Percentiles rank a stretch among this genome's conserved stretches.
These are phyloP conservation scores for Ips nitidus DNA, from an alignment of 1,140 invertebrate species.

Conservation along the genomic window DNA sequence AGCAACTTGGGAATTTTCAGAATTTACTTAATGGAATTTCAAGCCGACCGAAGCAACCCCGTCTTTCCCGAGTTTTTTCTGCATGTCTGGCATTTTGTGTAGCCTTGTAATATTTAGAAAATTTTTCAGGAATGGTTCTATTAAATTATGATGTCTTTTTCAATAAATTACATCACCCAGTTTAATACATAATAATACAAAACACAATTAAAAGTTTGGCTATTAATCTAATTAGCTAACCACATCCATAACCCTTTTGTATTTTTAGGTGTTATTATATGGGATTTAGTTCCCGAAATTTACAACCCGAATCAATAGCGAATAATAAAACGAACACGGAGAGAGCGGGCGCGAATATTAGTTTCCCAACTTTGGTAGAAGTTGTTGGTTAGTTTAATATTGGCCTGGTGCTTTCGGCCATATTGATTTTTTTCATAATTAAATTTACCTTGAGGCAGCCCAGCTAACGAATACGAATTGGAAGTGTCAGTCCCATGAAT, in stretches of 20 bases:
- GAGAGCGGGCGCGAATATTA: slow-evolving; percentile 9
- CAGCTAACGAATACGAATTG: slow-evolving; percentile 4
- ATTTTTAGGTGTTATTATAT: no score
- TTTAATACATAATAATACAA: no score
- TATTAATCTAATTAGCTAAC: no score
- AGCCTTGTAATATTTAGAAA: background rate
- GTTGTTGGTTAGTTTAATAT: slow-evolving; percentile 18
- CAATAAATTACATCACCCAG: no score
- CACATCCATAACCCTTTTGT: no score
- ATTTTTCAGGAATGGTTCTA: background rate
- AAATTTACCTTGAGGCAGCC: slow-evolving; percentile 8
- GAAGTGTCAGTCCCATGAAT: background rate
- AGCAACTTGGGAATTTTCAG: background rate
- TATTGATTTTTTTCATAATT: slow-evolving; percentile 18
- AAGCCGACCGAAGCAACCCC: background rate
- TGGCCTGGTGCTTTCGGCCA: slow-evolving; percentile 1
- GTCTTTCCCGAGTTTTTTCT: background rate
- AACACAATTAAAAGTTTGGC: no score
- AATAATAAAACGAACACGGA: slow-evolving; percentile 15
- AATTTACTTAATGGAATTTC: slow-evolving; percentile 5
- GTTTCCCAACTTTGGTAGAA: slow-evolving; percentile 16
- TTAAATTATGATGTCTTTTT: no score
- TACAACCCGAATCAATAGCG: slow-evolving; percentile 13
- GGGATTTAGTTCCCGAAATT: background rate
- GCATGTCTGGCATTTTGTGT: background rate